These are phyloP conservation scores for Karalla daura DNA, from an alignment of 2,797 vertebrate genomes.

Conservation along the genomic window DNA sequence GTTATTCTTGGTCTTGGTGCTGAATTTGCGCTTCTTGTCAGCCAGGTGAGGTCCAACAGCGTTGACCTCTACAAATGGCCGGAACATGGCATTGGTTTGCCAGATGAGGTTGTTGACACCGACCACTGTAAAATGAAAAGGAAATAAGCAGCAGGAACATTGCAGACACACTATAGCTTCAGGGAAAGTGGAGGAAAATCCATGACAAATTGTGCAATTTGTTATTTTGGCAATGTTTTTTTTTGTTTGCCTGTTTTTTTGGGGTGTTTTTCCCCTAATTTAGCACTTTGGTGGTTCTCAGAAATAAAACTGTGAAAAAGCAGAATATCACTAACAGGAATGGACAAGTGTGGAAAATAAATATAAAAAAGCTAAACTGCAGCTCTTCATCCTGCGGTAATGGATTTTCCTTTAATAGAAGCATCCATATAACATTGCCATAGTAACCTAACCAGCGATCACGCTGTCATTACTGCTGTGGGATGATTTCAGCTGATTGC, in stretches of 20 bases:
- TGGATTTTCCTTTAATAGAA: conserved; percentile 20
- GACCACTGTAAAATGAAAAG: conserved; percentile 83
- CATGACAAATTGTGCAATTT: background rate
- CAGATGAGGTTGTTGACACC: conserved; percentile 93
- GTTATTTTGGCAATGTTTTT: background rate
- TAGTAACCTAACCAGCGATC: conserved; percentile 23
- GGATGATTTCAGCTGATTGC: conserved; percentile 32
- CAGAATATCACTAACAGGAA: background rate
- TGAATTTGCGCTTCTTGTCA: conserved; percentile 96
- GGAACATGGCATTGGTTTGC: conserved; percentile 97
- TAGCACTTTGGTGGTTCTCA: background rate
- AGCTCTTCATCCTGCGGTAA: background rate
- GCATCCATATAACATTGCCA: conserved; percentile 23
- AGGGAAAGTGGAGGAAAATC: background rate
- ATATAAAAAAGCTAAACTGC: background rate
- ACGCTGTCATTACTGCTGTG: conserved; percentile 1
- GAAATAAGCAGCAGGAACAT: background rate
- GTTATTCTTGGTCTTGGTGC: conserved; percentile 99
- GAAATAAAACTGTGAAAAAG: background rate
- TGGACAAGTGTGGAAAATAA: background rate
- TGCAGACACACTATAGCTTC: background rate
- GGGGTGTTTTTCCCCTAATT: too few relatives aligned
- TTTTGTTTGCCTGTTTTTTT: background rate
- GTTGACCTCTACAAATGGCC: conserved; percentile 97
- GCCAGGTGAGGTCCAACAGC: conserved; percentile 92